Evolutionary conservation across 2,797 vertebrate species (phyloP), one percentile per base, ranked within the genome.

Genomic region (Anisognathus igniventris): DNA sequence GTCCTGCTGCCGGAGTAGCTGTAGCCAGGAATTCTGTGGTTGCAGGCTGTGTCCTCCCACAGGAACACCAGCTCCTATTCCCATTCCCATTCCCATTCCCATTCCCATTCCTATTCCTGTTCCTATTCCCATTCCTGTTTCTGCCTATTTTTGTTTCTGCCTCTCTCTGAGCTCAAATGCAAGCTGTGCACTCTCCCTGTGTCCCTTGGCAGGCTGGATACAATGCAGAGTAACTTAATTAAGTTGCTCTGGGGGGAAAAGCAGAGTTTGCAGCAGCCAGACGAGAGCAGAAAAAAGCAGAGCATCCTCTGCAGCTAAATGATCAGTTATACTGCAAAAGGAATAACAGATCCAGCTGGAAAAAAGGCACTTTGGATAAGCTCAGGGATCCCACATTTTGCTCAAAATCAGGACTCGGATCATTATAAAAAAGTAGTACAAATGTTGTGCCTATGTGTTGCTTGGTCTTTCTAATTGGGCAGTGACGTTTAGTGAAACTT

Each of bases 361-460:
- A n/a, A 91, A 92, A 67, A 53, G 13, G 16, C 31, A 79, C 16
- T 58, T 88, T 54, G 11, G 33, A 31, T 21, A 37, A 92, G 60
- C 8, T 18, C 30, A n/a, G 0, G 5, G 61, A 28, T 88, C 42
- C 11, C 35, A 3, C 0, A 2, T 30, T 16, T 1, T 16, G 50
- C 58, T 24, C 42, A n/a, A 24, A 54, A 58, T 31, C 22, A 24
- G 37, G 37, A 37, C 37, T 37, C 37, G 14, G 25, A 37, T 30
- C 30, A 11, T 23, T 37, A 21, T 21, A 22, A 50, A 35, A 30
- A 57, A 40, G 4, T 47, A 64, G 23, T 6, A 3, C 6, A 33
- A 72, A 6, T 10, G 30, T 11, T 80, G 21, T 12, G n/a, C 22
- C 37, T 42, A 44, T 12, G 20, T 31, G 12, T 39, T 56, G 44